Conservation (phyloP, 2,113 vertebrate genomes). For the Chaenogobius annularis region DNA sequence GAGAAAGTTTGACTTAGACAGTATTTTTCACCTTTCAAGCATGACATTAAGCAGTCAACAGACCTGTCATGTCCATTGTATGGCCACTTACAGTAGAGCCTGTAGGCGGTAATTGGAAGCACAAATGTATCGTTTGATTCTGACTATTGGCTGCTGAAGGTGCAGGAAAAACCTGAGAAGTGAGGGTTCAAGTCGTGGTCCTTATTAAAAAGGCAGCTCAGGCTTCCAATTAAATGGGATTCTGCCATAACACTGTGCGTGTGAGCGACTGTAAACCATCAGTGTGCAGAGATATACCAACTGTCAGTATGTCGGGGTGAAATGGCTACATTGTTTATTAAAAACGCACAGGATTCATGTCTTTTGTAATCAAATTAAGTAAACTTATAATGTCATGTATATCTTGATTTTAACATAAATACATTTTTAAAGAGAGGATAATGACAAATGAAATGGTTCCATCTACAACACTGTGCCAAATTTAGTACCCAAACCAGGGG, state of each 20-base stretch:
- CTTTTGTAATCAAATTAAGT: not conserved
- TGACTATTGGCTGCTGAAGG: slow-evolving; percentile 17
- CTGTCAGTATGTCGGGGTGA: not conserved
- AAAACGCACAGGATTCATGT: not conserved
- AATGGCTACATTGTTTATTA: not conserved
- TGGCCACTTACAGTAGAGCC: slow-evolving; percentile 12
- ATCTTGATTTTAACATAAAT: not conserved
- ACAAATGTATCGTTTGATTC: slow-evolving; percentile 25
- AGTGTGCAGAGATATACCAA: not conserved
- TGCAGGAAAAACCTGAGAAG: slow-evolving; percentile 23
- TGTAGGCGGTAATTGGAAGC: slow-evolving; percentile 44
- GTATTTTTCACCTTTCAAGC: slow-evolving; percentile 5
- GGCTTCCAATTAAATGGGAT: slow-evolving; percentile 55
- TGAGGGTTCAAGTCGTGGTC: slow-evolving; percentile 23
- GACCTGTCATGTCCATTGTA: slow-evolving; percentile 6
- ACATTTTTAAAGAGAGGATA: too few relatives aligned
- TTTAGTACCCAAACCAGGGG: too few relatives aligned
- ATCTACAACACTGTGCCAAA: too few relatives aligned
- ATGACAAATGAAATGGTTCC: not conserved
- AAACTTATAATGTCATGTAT: not conserved
- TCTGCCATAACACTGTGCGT: not conserved
- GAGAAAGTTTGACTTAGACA: not conserved
- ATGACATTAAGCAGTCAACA: slow-evolving; percentile 28
- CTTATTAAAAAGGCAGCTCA: slow-evolving; percentile 49
- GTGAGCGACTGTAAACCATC: not conserved